A percentile compares a stretch with the other conserved stretches of the same genome.
Evolutionary conservation across 2,888 invertebrate genomes (phyloP).

Genomic region (Chloroclystis v-ata): DNA sequence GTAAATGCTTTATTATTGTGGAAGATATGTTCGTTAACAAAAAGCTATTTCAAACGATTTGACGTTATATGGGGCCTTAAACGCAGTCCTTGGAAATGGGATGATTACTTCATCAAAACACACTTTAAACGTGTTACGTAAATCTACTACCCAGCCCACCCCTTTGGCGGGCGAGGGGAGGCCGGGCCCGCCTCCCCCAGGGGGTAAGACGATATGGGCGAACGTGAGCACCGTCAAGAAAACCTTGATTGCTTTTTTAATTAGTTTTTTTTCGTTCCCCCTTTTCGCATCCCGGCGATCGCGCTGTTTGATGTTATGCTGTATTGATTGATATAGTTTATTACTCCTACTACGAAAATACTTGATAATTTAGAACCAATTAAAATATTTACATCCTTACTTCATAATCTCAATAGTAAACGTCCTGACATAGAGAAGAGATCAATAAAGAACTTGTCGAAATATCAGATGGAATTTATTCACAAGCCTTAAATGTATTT

Average conservation of each 20-base stretch:
- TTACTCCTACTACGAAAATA: not conserved
- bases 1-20: too few relatives aligned
- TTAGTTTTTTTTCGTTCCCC: slow-evolving; percentile 75
- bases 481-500: not conserved
- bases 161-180: slow-evolving; percentile 45
- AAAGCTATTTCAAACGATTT: too few relatives aligned
- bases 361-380: too few relatives aligned
- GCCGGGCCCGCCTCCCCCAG: slow-evolving; percentile 52
- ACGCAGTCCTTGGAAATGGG: slow-evolving; percentile 75
- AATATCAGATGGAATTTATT: too few relatives aligned
- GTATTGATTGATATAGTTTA: slow-evolving; percentile 40
- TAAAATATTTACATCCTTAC: too few relatives aligned
- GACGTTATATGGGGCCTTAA: too few relatives aligned
- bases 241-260: slow-evolving; percentile 79
- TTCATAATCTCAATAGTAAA: too few relatives aligned
- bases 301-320: slow-evolving; percentile 60
- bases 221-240: slow-evolving; percentile 79
- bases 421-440: too few relatives aligned
- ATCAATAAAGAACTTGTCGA: too few relatives aligned
- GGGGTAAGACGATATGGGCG: slow-evolving; percentile 79
- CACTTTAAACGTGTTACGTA: slow-evolving; percentile 79
- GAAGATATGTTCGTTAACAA: too few relatives aligned
- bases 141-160: slow-evolving; percentile 70
- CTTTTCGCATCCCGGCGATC: slow-evolving; percentile 70
- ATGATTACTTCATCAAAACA: slow-evolving; percentile 79